phyloP scores from a whole-genome alignment of 2,888 invertebrate genomes.

The Zele albiditarsus region DNA sequence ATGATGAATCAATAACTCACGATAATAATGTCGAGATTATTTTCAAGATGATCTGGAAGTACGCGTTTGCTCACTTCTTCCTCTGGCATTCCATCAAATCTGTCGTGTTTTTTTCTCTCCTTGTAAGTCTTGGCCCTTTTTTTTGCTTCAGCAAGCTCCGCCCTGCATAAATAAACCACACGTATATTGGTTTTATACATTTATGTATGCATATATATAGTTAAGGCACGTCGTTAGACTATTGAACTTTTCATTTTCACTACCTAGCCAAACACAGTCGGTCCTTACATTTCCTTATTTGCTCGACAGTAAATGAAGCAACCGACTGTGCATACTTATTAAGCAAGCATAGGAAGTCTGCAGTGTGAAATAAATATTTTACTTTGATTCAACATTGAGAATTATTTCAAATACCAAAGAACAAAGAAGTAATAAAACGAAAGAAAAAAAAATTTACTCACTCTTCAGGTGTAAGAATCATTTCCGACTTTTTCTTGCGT shows the following conservation, averaged over 20 bases:
- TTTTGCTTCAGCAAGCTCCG: constrained; percentile 72
- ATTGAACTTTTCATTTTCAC: constrained; percentile 41
- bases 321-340: constrained; percentile 27
- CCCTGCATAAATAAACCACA: constrained; percentile 59
- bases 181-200: constrained; percentile 9
- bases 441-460: constrained; percentile 55
- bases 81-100: constrained; percentile 97
- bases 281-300: constrained; percentile 25
- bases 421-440: background rate
- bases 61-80: constrained; percentile 95
- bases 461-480: constrained; percentile 73
- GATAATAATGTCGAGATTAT: constrained; percentile 97
- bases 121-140: constrained; percentile 76
- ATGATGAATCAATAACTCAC: constrained; percentile 80
- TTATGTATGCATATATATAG: background rate
- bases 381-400: constrained; percentile 6
- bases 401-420: background rate
- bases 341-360: background rate
- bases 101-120: constrained; percentile 94
- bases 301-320: constrained; percentile 31
- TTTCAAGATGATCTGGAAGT: constrained; percentile 94
- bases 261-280: constrained; percentile 30
- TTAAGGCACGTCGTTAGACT: constrained; percentile 37
- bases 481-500: constrained; percentile 84
- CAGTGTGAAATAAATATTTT: constrained; percentile 8